A percentile compares a stretch with the other conserved stretches of the same genome.
Evolutionary conservation across 2,113 vertebrate genomes (phyloP).

Genomic region (Lasiurus borealis): DNA sequence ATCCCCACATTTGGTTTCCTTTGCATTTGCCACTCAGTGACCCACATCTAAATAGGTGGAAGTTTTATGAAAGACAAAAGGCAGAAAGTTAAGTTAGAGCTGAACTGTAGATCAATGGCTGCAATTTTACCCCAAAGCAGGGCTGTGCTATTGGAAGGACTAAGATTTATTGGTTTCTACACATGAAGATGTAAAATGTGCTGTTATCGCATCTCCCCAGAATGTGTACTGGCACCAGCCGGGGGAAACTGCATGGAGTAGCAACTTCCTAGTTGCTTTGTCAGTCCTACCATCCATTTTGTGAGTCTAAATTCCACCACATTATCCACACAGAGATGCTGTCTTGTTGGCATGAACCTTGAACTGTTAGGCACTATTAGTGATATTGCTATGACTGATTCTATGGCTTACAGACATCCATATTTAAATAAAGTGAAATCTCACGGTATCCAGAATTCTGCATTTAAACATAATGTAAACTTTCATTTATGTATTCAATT

Average conservation of each 20-base stretch:
- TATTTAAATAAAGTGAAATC: conserved; percentile 44
- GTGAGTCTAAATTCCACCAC: not conserved
- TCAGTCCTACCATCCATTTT: not conserved
- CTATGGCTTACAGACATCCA: conserved; percentile 4
- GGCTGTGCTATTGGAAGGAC: conserved; percentile 63
- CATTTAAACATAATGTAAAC: not conserved
- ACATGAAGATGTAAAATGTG: conserved; percentile 72
- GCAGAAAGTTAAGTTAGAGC: conserved; percentile 52
- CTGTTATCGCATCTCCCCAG: conserved; percentile 69
- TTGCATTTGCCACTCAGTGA: conserved; percentile 49
- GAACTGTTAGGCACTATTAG: not conserved
- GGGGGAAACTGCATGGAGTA: conserved; percentile 14
- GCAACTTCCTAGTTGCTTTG: conserved; percentile 19
- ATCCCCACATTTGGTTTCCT: conserved; percentile 21
- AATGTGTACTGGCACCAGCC: conserved; percentile 56
- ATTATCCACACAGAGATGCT: not conserved
- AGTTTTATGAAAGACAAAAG: conserved; percentile 35
- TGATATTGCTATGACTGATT: conserved; percentile 2
- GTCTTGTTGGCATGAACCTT: conserved; percentile 1
- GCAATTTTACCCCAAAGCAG: conserved; percentile 72
- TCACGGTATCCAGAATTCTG: conserved; percentile 15
- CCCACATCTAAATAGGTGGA: conserved; percentile 53
- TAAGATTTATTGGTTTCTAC: conserved; percentile 73
- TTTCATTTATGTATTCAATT: not conserved
- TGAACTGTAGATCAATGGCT: conserved; percentile 67